Conservation (phyloP, 1,140 invertebrate species). For the Philotrypesis tridentata region DNA sequence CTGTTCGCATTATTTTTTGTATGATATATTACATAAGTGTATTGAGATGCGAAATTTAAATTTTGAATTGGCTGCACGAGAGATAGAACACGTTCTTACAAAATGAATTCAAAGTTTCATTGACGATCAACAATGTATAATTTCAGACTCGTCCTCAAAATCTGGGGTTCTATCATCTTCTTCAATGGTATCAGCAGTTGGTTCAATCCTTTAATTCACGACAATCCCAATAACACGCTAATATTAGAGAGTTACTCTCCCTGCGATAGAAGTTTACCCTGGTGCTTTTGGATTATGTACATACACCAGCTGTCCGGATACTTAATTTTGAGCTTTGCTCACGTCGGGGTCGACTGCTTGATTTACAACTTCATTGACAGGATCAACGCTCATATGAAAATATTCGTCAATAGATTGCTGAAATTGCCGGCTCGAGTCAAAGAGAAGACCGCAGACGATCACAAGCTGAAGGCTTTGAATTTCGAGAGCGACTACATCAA, state of each 20-base stretch:
- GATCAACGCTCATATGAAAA: background rate
- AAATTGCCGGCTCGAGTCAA: background rate
- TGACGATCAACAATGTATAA: background rate
- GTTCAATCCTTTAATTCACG: background rate
- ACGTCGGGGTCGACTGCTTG: background rate
- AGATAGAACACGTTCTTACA: too few species aligned
- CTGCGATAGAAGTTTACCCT: background rate
- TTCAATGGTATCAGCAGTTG: background rate
- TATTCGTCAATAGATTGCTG: background rate
- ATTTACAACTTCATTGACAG: background rate
- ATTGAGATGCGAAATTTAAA: too few species aligned
- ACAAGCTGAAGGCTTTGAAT: background rate
- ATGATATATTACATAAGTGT: too few species aligned
- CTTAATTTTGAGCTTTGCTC: background rate
- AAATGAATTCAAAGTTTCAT: background rate
- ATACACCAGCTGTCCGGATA: background rate
- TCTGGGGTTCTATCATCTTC: background rate
- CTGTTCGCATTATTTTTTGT: too few species aligned
- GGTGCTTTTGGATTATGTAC: background rate
- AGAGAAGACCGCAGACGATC: background rate
- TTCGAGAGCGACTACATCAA: background rate
- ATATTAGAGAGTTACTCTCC: background rate
- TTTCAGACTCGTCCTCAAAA: background rate
- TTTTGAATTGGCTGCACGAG: too few species aligned
- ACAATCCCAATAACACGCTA: background rate